phyloP scores from a whole-genome alignment of 2,888 invertebrate species.

The Parnassius smintheus region DNA sequence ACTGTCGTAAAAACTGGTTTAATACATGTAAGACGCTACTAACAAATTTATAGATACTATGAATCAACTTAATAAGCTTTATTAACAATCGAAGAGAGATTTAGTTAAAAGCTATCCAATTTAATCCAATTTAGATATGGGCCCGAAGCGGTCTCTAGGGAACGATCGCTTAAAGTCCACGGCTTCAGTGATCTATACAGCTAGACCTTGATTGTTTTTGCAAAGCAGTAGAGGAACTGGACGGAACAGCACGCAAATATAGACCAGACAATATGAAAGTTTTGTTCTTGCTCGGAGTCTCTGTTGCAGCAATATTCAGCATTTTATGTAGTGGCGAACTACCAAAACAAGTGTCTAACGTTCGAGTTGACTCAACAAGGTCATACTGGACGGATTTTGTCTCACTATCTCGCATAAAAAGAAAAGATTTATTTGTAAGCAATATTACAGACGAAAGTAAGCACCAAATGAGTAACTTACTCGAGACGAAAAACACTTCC shows the following conservation, averaged over 20 bases:
- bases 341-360: constrained; percentile 7
- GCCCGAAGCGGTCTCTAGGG: constrained; percentile 59
- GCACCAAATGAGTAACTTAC: constrained; percentile 10
- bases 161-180: constrained; percentile 44
- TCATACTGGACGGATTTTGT: constrained; percentile 3
- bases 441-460: constrained; percentile 24
- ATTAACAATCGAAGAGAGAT: constrained; percentile 60
- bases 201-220: constrained; percentile 41
- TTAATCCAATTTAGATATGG: constrained; percentile 73
- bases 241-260: constrained; percentile 51
- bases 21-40: neutral
- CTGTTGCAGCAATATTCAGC: constrained; percentile 40
- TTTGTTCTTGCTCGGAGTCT: constrained; percentile 41
- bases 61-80: constrained; percentile 62
- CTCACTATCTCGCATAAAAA: constrained; percentile 16
- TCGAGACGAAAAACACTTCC: constrained; percentile 24
- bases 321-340: constrained; percentile 46
- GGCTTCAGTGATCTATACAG: constrained; percentile 45
- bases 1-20: too few relatives aligned
- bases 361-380: constrained; percentile 5
- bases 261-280: constrained; percentile 49
- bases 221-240: constrained; percentile 52
- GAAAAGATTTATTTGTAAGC: constrained; percentile 15
- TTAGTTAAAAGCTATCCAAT: constrained; percentile 62
- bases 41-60: constrained; percentile 39